Conservation (phyloP, 2,888 invertebrate species). For the Lydus trimaculatus region DNA sequence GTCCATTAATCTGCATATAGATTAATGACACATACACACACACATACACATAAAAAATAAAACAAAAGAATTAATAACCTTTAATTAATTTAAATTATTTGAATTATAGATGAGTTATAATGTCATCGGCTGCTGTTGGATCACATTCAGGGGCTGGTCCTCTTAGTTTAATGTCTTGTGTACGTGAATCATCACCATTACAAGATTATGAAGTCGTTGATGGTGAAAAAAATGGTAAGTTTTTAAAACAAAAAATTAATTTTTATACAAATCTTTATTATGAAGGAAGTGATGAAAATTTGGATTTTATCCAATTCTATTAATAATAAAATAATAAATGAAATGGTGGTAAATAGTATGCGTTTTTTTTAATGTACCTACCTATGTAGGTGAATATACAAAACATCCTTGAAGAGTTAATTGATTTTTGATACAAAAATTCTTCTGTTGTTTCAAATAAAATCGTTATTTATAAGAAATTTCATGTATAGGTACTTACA, state of each 20-base stretch:
- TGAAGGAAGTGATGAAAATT: neutral
- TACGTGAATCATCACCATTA: conserved; percentile 69
- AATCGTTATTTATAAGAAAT: neutral
- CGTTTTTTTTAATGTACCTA: neutral
- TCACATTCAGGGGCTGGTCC: conserved; percentile 54
- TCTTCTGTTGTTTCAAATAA: neutral
- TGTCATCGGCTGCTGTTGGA: conserved; percentile 45
- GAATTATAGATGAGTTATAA: conserved; percentile 18
- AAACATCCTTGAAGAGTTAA: too few relatives aligned
- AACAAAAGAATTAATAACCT: too few relatives aligned
- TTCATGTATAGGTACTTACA: neutral
- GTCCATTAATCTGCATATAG: too few relatives aligned
- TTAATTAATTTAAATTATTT: conserved; percentile 16
- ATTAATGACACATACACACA: too few relatives aligned
- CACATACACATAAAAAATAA: too few relatives aligned
- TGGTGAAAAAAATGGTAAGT: conserved; percentile 60
- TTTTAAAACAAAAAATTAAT: neutral
- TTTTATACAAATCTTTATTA: neutral
- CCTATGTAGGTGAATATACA: too few relatives aligned
- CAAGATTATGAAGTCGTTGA: conserved; percentile 63
- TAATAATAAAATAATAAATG: conserved; percentile 18
- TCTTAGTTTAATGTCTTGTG: conserved; percentile 70
- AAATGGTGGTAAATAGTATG: neutral
- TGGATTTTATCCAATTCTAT: conserved; percentile 25
- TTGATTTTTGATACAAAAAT: neutral